Percentiles rank a stretch among this genome's conserved stretches.
Evolutionary conservation across 2,888 invertebrate species (phyloP).

Genomic region (Metalampra italica): DNA sequence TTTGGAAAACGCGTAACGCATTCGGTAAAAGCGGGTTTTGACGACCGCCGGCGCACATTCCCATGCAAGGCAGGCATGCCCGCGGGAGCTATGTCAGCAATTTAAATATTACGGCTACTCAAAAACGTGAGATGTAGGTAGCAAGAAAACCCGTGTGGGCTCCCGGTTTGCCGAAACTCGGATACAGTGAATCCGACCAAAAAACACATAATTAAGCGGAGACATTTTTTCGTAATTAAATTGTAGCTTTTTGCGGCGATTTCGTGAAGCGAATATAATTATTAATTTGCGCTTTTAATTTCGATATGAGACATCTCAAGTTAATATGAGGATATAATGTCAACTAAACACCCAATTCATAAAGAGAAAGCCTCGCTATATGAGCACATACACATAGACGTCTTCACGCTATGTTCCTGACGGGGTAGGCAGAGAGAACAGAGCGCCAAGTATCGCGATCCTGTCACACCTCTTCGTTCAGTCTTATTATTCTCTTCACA

Average conservation of each 20-base stretch:
- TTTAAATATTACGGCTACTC: slow-evolving; percentile 77
- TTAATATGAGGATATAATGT: slow-evolving; percentile 52
- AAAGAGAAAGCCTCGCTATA: too few species aligned
- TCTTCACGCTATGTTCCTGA: too few species aligned
- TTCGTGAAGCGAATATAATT: slow-evolving; percentile 48
- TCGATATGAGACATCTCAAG: slow-evolving; percentile 40
- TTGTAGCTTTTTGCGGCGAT: slow-evolving; percentile 54
- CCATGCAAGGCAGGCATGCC: slow-evolving; percentile 75
- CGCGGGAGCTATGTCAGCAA: slow-evolving; percentile 73
- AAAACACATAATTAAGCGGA: slow-evolving; percentile 54
- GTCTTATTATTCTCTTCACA: too few species aligned
- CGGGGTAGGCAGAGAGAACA: too few species aligned
- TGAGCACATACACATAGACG: too few species aligned
- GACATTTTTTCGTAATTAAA: slow-evolving; percentile 73
- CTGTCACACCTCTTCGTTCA: too few species aligned
- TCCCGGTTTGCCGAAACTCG: slow-evolving; percentile 53
- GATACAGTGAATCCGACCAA: slow-evolving; percentile 63
- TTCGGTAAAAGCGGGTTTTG: slow-evolving; percentile 73
- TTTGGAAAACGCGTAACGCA: slow-evolving; percentile 65
- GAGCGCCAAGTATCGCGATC: too few species aligned
- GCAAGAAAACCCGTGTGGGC: slow-evolving; percentile 72
- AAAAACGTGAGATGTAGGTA: slow-evolving; percentile 76
- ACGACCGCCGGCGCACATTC: slow-evolving; percentile 70
- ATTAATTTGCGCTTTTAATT: slow-evolving; percentile 60
- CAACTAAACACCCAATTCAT: slow-evolving; percentile 41